Percentiles rank a stretch among this genome's conserved stretches.
Evolutionary conservation across 2,888 invertebrate genomes (phyloP).

Genomic region (Ornithoptera priamus): DNA sequence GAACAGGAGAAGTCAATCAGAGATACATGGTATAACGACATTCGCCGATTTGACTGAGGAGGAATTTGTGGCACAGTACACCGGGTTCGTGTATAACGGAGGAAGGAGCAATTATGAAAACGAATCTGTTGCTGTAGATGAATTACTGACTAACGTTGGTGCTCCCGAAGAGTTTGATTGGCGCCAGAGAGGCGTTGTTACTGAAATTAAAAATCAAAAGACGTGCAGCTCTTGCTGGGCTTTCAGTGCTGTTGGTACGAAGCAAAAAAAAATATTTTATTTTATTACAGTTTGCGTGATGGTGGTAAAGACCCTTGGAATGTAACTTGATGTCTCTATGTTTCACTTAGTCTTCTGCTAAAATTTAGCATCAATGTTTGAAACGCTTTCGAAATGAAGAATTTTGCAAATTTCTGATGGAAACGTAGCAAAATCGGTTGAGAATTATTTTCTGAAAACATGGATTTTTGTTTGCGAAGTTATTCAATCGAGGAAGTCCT

Average conservation of each 20-base stretch:
- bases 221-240: constrained; percentile 91
- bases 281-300: too few species aligned
- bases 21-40: constrained; percentile 27
- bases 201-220: constrained; percentile 88
- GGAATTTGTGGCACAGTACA: constrained; percentile 29
- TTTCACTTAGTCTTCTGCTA: too few species aligned
- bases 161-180: constrained; percentile 78
- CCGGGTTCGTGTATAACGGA: constrained; percentile 6
- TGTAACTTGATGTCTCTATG: too few species aligned
- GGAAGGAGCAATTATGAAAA: not conserved
- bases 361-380: too few species aligned
- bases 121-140: not conserved
- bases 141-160: constrained; percentile 14
- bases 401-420: too few species aligned
- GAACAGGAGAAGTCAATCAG: constrained; percentile 1
- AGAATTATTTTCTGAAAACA: too few species aligned
- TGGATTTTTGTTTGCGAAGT: too few species aligned
- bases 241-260: constrained; percentile 38
- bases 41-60: constrained; percentile 35
- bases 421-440: too few species aligned
- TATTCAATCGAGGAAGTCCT: too few species aligned
- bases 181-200: constrained; percentile 87
- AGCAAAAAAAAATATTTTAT: not conserved
- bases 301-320: too few species aligned
- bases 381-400: too few species aligned